phyloP scores from a whole-genome alignment of 2,888 invertebrate species.

The Galerucella nymphaeae region DNA sequence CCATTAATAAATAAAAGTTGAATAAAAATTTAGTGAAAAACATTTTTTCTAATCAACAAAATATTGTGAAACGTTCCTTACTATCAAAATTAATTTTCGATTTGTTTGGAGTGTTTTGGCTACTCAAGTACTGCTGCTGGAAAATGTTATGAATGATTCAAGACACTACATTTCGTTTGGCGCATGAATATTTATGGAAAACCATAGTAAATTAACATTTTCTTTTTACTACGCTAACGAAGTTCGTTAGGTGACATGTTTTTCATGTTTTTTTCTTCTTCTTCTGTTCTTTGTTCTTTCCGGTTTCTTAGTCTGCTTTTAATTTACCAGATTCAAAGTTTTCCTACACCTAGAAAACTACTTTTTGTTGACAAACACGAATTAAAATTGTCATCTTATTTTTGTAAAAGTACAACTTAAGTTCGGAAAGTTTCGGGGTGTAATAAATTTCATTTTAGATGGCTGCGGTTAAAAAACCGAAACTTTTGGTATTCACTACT shows the following conservation, averaged over 20 bases:
- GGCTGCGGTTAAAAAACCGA: no score
- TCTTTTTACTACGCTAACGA: conserved; percentile 18
- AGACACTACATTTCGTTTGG: conserved; percentile 4
- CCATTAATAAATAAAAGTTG: no score
- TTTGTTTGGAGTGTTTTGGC: not conserved
- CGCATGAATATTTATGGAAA: conserved; percentile 17
- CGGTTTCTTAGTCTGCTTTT: not conserved
- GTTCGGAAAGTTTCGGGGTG: no score
- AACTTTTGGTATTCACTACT: no score
- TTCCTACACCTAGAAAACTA: not conserved
- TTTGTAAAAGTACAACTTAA: no score
- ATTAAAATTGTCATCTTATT: no score
- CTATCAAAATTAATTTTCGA: not conserved
- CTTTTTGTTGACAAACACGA: no score
- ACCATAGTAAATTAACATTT: not conserved
- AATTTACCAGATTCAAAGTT: not conserved
- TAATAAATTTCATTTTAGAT: no score
- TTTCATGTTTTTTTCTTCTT: not conserved
- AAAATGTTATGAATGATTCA: not conserved
- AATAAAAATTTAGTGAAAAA: no score
- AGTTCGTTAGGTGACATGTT: conserved; percentile 19
- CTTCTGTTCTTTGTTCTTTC: not conserved
- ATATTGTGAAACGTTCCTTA: no score
- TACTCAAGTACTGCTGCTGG: not conserved
- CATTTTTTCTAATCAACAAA: no score